Evolutionary conservation across 2,888 invertebrate genomes (phyloP), one percentile per base, ranked within the genome.

Genomic region (Pomacea canaliculata): DNA sequence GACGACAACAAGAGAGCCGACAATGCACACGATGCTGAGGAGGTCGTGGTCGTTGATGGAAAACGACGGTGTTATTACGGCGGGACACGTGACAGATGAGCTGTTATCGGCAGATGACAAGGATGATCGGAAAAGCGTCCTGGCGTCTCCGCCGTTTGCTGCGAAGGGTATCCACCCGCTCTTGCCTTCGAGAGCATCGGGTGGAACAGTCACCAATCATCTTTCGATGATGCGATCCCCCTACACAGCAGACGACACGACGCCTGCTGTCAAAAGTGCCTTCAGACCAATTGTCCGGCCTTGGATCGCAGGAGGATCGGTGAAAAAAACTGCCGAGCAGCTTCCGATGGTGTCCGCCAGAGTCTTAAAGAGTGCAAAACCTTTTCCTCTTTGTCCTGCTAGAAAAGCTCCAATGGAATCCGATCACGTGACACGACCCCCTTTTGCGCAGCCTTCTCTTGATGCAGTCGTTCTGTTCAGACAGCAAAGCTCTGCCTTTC

Each of bases 261-360:
- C 16, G 16, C 51, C 16, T 56, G 51, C 51, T 37, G 74, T 51
- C 68, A 79, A 73, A 74, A 77, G 79, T 68, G 79, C 75, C 16
- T 77, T 79, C 75, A 72, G 77, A 70, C 79, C 79, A 8, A 79
- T 79, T 69, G 79, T 79, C 7, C 76, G 79, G 60, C 79, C 79
- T n/a, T 79, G 79, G 79, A 73, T 79, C 13, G 66, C 70, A 13
- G 79, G 71, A n/a, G 69, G 72, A 4, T 65, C 51, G 2, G 19
- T 19, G 10, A 63, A 27, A 19, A 63, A 63, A 19, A n/a, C 63
- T 63, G 51, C 16, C 10, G 51, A 56, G 0, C 51, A 10, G 51
- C 19, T 63, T 63, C 13, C 68, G 13, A 2, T 46, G 18, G 5
- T 46, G n/a, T 27, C 68, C 13, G 19, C 23, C 2, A 46, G 10